Percentiles rank a stretch among this genome's conserved stretches.
Evolutionary conservation across 2,888 invertebrate species (phyloP).

Genomic region (Drosophila sordidula): DNA sequence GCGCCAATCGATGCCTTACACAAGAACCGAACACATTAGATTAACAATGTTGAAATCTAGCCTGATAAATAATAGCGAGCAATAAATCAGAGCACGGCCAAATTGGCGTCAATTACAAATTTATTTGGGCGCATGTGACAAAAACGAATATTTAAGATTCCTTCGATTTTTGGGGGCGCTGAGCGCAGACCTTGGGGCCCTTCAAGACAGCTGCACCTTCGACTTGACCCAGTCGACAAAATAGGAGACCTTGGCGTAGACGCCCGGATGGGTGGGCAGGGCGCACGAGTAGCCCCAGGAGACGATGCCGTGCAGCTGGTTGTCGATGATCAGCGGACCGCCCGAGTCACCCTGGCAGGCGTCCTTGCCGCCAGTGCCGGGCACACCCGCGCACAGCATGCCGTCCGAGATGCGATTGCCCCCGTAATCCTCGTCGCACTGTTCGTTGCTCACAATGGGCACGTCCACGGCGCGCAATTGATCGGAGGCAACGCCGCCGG

Average conservation of each 20-base stretch:
- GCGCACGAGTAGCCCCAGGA: conserved; percentile 82
- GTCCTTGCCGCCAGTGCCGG: conserved; percentile 76
- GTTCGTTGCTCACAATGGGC: conserved; percentile 67
- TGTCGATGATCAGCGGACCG: conserved; percentile 72
- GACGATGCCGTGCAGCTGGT: conserved; percentile 74
- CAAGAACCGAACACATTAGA: conserved; percentile 11
- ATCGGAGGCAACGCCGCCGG: conserved; percentile 61
- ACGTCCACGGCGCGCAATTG: conserved; percentile 70
- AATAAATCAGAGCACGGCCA: conserved; percentile 12
- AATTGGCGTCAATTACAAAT: conserved; percentile 17
- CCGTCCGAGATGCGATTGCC: conserved; percentile 55
- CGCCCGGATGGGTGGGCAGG: conserved; percentile 71
- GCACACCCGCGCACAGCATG: conserved; percentile 81
- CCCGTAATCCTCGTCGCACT: conserved; percentile 67
- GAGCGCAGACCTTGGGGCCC: neutral
- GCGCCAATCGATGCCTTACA: conserved; percentile 13
- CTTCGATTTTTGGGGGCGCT: no score
- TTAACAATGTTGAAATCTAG: conserved; percentile 15
- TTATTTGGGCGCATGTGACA: conserved; percentile 52
- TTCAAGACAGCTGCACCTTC: conserved; percentile 17
- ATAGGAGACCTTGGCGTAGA: conserved; percentile 72
- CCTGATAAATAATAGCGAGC: conserved; percentile 13
- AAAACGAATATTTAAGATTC: neutral
- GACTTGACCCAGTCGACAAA: conserved; percentile 62
- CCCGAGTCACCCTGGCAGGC: conserved; percentile 82